phyloP scores from a whole-genome alignment of 2,888 invertebrate species.

The Atrina japonica region DNA sequence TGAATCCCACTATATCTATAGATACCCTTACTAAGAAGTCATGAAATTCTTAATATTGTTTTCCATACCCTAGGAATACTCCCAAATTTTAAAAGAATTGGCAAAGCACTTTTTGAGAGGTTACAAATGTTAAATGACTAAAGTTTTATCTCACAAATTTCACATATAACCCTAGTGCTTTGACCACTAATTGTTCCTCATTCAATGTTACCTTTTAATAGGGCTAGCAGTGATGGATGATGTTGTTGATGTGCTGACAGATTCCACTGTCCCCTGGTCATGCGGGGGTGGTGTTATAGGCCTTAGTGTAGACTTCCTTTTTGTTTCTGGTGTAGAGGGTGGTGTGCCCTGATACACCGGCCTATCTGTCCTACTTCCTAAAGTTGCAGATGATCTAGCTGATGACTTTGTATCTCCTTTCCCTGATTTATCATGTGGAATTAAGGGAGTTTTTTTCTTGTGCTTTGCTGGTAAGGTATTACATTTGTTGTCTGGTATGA shows the following conservation, averaged over 20 bases:
- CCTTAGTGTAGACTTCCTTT: slow-evolving; percentile 54
- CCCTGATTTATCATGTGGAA: slow-evolving; percentile 12
- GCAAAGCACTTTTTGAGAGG: no score
- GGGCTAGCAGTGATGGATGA: slow-evolving; percentile 35
- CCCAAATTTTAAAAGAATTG: no score
- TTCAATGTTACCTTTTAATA: slow-evolving; percentile 25
- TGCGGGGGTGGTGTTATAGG: slow-evolving; percentile 69
- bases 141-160: no score
- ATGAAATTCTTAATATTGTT: no score
- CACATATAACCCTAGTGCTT: no score
- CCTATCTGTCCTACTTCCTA: slow-evolving; percentile 42
- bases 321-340: slow-evolving; percentile 68
- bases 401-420: slow-evolving; percentile 5
- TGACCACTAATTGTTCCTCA: no score
- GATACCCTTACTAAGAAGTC: no score
- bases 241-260: slow-evolving; percentile 24
- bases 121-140: no score
- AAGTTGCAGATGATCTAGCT: slow-evolving; percentile 20
- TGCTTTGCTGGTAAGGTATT: slow-evolving; percentile 48
- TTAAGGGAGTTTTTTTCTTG: slow-evolving; percentile 43
- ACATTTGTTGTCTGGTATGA: slow-evolving; percentile 40
- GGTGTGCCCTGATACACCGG: slow-evolving; percentile 75
- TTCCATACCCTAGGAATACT: no score
- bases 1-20: no score
- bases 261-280: slow-evolving; percentile 24